A percentile compares a stretch with the other conserved stretches of the same genome.
Evolutionary conservation across 2,888 invertebrate genomes (phyloP).

Genomic region (Hesperia comma): DNA sequence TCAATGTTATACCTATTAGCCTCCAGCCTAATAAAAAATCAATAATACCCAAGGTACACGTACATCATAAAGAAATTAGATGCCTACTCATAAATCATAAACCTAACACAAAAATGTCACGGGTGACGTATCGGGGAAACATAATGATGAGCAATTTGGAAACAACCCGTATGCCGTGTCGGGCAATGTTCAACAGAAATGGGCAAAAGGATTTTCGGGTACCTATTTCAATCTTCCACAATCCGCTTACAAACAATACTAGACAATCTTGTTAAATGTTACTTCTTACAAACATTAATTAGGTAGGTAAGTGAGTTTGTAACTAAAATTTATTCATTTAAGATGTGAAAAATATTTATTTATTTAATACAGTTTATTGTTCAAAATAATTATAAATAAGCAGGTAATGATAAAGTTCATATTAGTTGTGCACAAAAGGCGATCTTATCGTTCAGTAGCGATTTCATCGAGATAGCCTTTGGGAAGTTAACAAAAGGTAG

Average conservation of each 20-base stretch:
- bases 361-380: too few relatives aligned
- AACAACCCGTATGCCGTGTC: neutral
- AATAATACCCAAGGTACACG: neutral
- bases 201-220: slow-evolving; percentile 2
- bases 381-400: too few relatives aligned
- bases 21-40: neutral
- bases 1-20: too few relatives aligned
- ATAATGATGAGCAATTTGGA: slow-evolving; percentile 27
- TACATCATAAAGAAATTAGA: slow-evolving; percentile 20
- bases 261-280: neutral
- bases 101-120: slow-evolving; percentile 24
- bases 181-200: neutral
- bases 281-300: neutral
- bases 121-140: slow-evolving; percentile 31
- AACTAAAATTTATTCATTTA: too few relatives aligned
- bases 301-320: too few relatives aligned
- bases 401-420: too few relatives aligned
- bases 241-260: slow-evolving; percentile 3
- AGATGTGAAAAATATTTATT: too few relatives aligned
- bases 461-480: too few relatives aligned
- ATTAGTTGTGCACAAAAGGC: too few relatives aligned
- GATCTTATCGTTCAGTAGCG: too few relatives aligned
- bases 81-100: slow-evolving; percentile 30
- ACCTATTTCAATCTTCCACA: slow-evolving; percentile 3
- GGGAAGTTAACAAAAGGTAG: too few relatives aligned